Percentiles rank a stretch among this genome's conserved stretches.
Evolutionary conservation across 2,113 vertebrate genomes (phyloP).

Genomic region (Cercocebus atys): DNA sequence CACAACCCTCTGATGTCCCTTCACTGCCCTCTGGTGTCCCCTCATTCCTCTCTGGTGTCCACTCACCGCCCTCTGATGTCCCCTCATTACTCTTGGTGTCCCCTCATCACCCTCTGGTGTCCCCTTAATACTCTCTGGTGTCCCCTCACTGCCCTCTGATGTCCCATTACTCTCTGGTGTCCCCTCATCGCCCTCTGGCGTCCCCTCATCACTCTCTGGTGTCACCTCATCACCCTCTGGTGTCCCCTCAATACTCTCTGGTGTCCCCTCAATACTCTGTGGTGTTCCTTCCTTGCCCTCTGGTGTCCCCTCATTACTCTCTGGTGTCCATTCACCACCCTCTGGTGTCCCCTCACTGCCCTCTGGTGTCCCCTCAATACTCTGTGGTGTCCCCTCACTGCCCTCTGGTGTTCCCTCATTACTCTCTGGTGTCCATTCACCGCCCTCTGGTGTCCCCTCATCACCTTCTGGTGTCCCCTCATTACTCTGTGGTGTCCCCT

Average conservation of each 20-base stretch:
- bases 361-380: rapidly evolving
- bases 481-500: rapidly evolving
- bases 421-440: neutral
- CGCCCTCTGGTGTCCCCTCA: neutral
- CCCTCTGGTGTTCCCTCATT: neutral
- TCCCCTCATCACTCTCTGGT: rapidly evolving
- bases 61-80: neutral
- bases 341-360: rapidly evolving
- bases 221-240: rapidly evolving
- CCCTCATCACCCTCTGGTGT: rapidly evolving
- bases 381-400: neutral
- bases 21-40: neutral
- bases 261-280: rapidly evolving
- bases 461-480: rapidly evolving
- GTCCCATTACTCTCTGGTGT: neutral
- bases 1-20: neutral
- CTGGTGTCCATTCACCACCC: rapidly evolving
- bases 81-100: neutral
- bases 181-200: neutral
- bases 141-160: neutral
- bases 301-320: neutral
- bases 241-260: rapidly evolving
- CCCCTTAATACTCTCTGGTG: neutral
- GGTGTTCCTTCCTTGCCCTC: neutral
- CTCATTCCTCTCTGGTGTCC: neutral